Percentiles rank a stretch among this genome's conserved stretches.
Evolutionary conservation across 2,113 vertebrate genomes (phyloP).

Genomic region (Podarcis muralis): DNA sequence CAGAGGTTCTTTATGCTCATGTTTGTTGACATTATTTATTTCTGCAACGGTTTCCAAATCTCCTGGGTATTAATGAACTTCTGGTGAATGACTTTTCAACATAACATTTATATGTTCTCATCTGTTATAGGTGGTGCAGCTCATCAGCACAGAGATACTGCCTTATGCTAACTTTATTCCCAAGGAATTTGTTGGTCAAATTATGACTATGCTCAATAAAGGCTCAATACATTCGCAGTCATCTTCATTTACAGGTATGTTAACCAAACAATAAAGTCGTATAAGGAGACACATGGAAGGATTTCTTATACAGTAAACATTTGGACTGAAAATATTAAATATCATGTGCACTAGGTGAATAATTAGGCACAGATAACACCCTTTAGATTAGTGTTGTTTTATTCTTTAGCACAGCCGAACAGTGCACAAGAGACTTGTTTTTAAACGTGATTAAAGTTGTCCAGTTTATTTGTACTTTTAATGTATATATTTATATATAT

Average conservation of each 20-base stretch:
- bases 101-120: constrained; percentile 40
- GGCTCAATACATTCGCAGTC: constrained; percentile 99
- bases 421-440: not conserved
- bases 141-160: constrained; percentile 97
- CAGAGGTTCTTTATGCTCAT: not conserved
- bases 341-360: not conserved
- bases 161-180: constrained; percentile 99
- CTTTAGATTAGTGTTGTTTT: not conserved
- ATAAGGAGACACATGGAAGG: not conserved
- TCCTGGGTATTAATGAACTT: constrained; percentile 12
- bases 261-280: constrained; percentile 16
- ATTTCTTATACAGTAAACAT: not conserved
- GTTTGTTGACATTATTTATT: not conserved
- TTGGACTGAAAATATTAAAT: not conserved
- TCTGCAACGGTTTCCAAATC: not conserved
- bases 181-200: constrained; percentile 97
- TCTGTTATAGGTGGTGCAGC: constrained; percentile 90
- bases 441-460: not conserved
- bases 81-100: not conserved
- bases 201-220: constrained; percentile 99
- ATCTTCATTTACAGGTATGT: constrained; percentile 95
- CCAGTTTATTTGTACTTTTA: not conserved
- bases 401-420: not conserved
- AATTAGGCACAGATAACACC: not conserved
- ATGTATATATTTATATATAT: not conserved